phyloP scores from a whole-genome alignment of 2,797 vertebrate genomes.

The Holocentrus rufus region DNA sequence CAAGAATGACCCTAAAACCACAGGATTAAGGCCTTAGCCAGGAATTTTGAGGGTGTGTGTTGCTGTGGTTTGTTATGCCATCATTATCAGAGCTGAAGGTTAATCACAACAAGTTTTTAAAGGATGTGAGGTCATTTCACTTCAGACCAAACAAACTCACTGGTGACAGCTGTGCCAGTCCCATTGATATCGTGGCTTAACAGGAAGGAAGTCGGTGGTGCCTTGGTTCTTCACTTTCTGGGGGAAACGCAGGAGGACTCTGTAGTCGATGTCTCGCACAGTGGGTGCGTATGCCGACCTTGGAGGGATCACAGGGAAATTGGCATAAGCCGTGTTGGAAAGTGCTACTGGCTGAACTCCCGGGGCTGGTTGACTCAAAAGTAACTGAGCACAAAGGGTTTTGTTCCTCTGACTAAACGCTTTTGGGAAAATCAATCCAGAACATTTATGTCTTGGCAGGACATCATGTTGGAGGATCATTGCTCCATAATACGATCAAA shows the following conservation, averaged over 20 bases:
- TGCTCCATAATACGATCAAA: slow-evolving; percentile 56
- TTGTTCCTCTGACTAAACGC: slow-evolving; percentile 67
- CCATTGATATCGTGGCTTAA: slow-evolving; percentile 87
- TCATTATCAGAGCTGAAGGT: neutral
- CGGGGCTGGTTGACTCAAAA: slow-evolving; percentile 40
- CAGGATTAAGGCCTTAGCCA: neutral
- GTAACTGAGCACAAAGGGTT: slow-evolving; percentile 60
- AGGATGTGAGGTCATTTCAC: neutral
- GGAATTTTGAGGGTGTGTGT: slow-evolving; percentile 20
- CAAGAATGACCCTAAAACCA: slow-evolving; percentile 1
- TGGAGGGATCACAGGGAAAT: slow-evolving; percentile 59
- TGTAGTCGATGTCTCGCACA: slow-evolving; percentile 82
- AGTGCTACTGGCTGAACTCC: slow-evolving; percentile 50
- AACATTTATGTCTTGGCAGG: slow-evolving; percentile 74
- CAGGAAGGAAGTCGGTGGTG: slow-evolving; percentile 85
- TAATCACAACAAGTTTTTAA: slow-evolving; percentile 8
- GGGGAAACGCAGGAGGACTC: slow-evolving; percentile 87
- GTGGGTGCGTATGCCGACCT: slow-evolving; percentile 84
- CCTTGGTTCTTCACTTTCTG: slow-evolving; percentile 90
- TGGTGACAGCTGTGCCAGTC: slow-evolving; percentile 93
- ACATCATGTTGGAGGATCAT: slow-evolving; percentile 57
- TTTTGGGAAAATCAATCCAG: slow-evolving; percentile 72
- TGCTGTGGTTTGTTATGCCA: neutral
- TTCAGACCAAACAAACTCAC: slow-evolving; percentile 75
- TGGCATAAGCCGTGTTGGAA: slow-evolving; percentile 48